Evolutionary conservation across 2,797 vertebrate genomes (phyloP), one percentile per base, ranked within the genome.

Genomic region (Limnodromus scolopaceus): DNA sequence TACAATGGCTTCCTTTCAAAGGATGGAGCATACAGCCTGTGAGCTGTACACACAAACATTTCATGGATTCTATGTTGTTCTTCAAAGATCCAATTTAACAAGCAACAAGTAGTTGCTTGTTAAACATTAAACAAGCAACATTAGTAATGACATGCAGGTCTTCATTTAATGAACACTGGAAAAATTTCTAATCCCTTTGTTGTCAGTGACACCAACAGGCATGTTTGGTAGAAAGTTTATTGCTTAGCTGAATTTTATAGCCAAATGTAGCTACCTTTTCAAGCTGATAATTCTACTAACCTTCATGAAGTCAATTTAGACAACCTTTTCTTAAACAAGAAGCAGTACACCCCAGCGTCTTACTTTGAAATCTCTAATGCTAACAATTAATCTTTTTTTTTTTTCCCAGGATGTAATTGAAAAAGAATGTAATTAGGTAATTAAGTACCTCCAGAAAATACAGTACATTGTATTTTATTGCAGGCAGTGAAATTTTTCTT

Each of bases 1-100:
- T 72, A 54, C 89, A 87, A 55, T 69, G 84, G 81, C 80, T 95
- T 95, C 93, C 71, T 86, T 96, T 91, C 69, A 96, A 94, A 91
- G 53, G 36, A 94, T 18, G 63, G 17, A 94, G 25, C 36, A n/a
- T 43, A 7, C 22, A 74, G 5, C n/a, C 55, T 83, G 34, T 1
- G 6, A 80, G 53, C 72, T 89, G 34, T 55, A 69, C 17, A 19
- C 28, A 34, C 36, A 55, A 55, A 45, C 13, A 60, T 16, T 64
- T 60, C 13, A 5, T 2, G 6, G n/a, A 61, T 53, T 60, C 68
- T 53, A 6, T 49, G 32, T 16, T n/a, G 13, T 30, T 81, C 74
- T 77, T 81, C 55, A 68, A 79, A 81, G 65, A 55, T 65, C 38
- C 34, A 75, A 55, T 93, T 90, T 80, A 92, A 18, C 41, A 61